Conservation (phyloP, 1,140 invertebrate species). For the Ectropis grisescens region DNA sequence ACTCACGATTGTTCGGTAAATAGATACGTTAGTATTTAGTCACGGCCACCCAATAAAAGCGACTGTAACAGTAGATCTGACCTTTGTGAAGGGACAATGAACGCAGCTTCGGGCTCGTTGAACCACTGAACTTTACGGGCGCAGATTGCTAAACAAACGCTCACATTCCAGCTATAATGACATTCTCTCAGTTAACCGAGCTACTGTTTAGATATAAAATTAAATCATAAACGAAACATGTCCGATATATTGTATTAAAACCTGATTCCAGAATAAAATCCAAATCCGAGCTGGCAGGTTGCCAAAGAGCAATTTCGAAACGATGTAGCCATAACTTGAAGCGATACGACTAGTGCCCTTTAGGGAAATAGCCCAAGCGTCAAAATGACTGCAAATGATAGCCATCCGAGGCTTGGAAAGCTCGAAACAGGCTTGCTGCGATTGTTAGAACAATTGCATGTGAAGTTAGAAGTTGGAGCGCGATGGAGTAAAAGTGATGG, state of each 20-base stretch:
- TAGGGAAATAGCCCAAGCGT: background rate
- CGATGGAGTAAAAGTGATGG: constrained; percentile 26
- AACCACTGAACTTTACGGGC: constrained; percentile 55
- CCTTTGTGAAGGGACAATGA: constrained; percentile 49
- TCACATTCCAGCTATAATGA: constrained; percentile 30
- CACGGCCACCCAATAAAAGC: background rate
- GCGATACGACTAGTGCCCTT: constrained; percentile 1
- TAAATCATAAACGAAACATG: background rate
- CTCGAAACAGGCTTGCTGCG: background rate
- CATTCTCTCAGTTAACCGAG: too few species aligned
- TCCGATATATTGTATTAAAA: background rate
- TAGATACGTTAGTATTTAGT: too few species aligned
- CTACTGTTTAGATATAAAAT: background rate
- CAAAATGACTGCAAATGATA: too few species aligned
- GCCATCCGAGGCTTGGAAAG: too few species aligned
- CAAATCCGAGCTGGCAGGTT: background rate
- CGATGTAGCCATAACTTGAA: too few species aligned
- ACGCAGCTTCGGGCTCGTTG: constrained; percentile 35
- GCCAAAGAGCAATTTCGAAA: constrained; percentile 1
- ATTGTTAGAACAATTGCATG: constrained; percentile 18
- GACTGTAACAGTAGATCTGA: constrained; percentile 24
- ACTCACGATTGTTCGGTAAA: too few species aligned
- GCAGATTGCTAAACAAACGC: constrained; percentile 36
- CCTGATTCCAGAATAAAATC: background rate
- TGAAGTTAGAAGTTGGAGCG: constrained; percentile 20